These are phyloP conservation scores for Siniperca scherzeri DNA, from an alignment of 2,797 vertebrate species.

Conservation along the genomic window DNA sequence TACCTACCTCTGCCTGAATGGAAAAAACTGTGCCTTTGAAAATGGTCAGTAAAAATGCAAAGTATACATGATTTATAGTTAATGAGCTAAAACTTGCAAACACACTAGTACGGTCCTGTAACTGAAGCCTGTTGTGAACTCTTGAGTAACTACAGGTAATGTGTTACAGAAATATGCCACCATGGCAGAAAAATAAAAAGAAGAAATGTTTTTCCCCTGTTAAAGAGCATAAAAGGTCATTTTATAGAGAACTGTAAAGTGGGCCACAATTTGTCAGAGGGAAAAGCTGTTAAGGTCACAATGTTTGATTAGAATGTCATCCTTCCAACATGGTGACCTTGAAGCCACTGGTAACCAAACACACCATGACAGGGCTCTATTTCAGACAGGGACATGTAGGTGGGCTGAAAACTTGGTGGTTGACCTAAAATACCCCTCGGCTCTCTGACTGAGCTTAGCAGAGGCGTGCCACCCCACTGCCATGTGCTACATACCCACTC, in stretches of 20 bases:
- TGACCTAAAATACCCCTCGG: slow-evolving; percentile 26
- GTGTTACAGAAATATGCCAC: neutral
- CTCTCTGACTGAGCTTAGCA: slow-evolving; percentile 27
- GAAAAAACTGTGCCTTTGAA: no score
- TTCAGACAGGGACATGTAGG: slow-evolving; percentile 5
- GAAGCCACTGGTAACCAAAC: neutral
- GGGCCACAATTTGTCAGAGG: neutral
- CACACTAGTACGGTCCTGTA: no score
- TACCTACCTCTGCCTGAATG: no score
- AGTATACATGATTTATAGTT: neutral
- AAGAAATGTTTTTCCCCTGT: neutral
- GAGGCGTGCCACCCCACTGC: slow-evolving; percentile 8
- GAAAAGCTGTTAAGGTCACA: neutral
- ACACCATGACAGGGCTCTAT: neutral
- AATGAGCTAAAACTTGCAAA: no score
- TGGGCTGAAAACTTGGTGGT: neutral
- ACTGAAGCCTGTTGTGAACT: neutral
- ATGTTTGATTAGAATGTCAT: neutral
- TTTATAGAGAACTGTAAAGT: neutral
- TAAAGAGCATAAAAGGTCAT: slow-evolving; percentile 1
- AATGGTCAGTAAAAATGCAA: no score
- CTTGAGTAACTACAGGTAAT: no score
- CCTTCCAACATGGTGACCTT: slow-evolving; percentile 6
- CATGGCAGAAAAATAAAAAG: neutral
- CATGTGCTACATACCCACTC: slow-evolving; percentile 26